Evolutionary conservation across 2,888 invertebrate species (phyloP), one percentile per base, ranked within the genome.

Genomic region (Sesia bembeciformis): DNA sequence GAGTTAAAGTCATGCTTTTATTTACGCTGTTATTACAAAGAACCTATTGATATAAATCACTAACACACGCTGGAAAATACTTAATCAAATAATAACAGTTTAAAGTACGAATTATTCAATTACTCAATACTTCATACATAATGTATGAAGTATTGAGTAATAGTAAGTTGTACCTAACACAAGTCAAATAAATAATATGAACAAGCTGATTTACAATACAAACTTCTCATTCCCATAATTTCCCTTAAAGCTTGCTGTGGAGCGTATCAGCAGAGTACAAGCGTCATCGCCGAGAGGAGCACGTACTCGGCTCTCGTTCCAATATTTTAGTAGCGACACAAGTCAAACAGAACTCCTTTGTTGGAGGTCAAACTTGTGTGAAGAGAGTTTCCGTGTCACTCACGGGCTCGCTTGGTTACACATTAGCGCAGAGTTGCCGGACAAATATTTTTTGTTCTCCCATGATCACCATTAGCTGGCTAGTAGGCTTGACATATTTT

Each of bases 241-340:
- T 23, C 23, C 23, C 23, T 46, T 46, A n/a, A 46, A 62, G 65
- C 77, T 72, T 65, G 54, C 40, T 65, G 62, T 79, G 74, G 69
- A 62, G 42, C 49, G 57, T 61, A 49, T 23, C 23, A 57, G 59
- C 60, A 58, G 50, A 8, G 52, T 67, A 66, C 65, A 70, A 72
- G 75, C 74, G 69, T 68, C 73, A 75, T 72, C 68, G 67, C 76
- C 67, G 72, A 74, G 76, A 69, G 69, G 66, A 75, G 79, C 82
- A 79, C 75, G 80, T 79, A 80, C 80, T 82, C 74, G 69, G 74
- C 64, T 70, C 79, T 78, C 81, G 80, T 82, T 79, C 77, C 83
- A 88, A 88, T 88, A 88, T 88, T 88, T 86, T 88, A 88, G 88
- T 89, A 88, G 88, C 85, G 84, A 81, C 78, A 73, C 78, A 81